Evolutionary conservation across 2,888 invertebrate species (phyloP), one percentile per base, ranked within the genome.

Genomic region (Plagodis pulveraria): DNA sequence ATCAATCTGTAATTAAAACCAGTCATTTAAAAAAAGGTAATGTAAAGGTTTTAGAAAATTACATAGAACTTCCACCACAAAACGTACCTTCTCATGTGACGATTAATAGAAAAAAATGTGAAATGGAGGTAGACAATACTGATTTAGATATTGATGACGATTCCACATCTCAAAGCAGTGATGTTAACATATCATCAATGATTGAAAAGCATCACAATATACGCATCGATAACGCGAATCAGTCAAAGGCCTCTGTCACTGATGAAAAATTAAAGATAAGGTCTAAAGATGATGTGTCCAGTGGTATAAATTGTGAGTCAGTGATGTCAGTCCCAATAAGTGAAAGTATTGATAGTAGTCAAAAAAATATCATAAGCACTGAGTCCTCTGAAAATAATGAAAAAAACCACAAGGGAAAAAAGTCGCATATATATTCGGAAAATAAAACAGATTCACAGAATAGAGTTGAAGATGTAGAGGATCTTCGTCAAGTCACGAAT

Each of bases 401-500:
- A 12, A 34, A 5, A 12, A 34, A 50, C 9, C 11, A 50, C 10
- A 42, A 38, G 53, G 33, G 34, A 50, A 5, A 41, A 0, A 10
- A 42, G 53, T n/a, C 40, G 12, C 9, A 36, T 40, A 42, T 22
- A 4, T 10, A 40, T 11, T 41, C 49, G 0, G 12, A 50, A 12
- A 32, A 8, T 45, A 10, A 33, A 43, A 51, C 6, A 12, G 38
- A 41, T 41, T 11, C 40, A 12, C 48, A 52, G 8, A 49, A 61
- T 34, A 56, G 5, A 22, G 60, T 56, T 35, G 44, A 56, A 38
- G 60, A 56, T 50, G 54, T 34, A 6, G 41, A 10, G 38, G 50
- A 55, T 49, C 47, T 58, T 9, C 66, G 63, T 38, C 46, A 62
- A 55, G 63, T 54, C 33, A 50, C 40, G 8, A 50, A 43, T 50